Evolutionary conservation across 2,797 vertebrate species (phyloP).

Genomic region (Falco cherrug): DNA sequence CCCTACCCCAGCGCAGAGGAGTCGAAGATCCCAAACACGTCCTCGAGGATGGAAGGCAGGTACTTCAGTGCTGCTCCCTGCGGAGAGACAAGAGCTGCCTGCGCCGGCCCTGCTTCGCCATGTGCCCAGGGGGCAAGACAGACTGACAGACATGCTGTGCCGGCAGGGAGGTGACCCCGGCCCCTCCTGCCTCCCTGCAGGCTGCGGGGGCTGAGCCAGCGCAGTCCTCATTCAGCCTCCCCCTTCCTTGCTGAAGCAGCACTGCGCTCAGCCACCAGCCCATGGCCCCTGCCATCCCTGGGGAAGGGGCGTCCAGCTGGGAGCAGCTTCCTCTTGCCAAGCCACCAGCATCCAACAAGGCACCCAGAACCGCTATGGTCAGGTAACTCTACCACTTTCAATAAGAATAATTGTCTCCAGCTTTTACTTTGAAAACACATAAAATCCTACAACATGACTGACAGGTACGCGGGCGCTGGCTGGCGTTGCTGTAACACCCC

Average conservation of each 20-base stretch:
- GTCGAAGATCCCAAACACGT: conserved; percentile 45
- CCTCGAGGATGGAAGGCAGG: conserved; percentile 60
- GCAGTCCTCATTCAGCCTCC: not conserved
- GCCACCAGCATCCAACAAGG: too few species aligned
- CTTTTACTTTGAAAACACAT: too few species aligned
- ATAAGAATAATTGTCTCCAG: not conserved
- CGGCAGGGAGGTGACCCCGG: not conserved
- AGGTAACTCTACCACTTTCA: rapidly evolving
- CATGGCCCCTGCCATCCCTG: rapidly evolving
- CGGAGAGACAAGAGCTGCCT: not conserved
- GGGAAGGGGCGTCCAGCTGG: rapidly evolving
- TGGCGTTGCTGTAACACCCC: not conserved
- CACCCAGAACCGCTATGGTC: rapidly evolving
- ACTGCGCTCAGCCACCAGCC: not conserved
- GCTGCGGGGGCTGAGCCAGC: not conserved
- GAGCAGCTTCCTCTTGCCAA: not conserved
- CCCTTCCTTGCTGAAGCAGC: not conserved
- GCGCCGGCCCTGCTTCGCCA: rapidly evolving
- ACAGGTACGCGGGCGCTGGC: too few species aligned
- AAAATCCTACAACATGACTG: not conserved
- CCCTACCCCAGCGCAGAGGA: conserved; percentile 32
- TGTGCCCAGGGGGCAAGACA: rapidly evolving
- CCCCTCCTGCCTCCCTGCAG: not conserved
- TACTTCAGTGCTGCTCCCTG: conserved; percentile 70
- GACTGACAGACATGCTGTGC: rapidly evolving